Conservation (phyloP, 2,888 invertebrate species). For the Orgyia antiqua region DNA sequence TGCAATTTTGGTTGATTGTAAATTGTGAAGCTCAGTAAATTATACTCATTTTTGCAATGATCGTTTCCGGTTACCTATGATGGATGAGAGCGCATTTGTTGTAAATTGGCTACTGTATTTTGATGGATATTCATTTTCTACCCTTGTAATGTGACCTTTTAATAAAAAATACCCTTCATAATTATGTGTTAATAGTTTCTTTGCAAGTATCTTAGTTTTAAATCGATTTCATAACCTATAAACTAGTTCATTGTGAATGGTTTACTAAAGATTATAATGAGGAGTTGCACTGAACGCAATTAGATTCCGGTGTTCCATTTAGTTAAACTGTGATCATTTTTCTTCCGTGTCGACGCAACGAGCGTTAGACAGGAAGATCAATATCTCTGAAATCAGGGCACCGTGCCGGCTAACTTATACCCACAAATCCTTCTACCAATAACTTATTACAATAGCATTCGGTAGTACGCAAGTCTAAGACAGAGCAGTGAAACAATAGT, state of each 20-base stretch:
- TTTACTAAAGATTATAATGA: no score
- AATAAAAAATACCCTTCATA: no score
- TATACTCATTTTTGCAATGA: constrained; percentile 69
- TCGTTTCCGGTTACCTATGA: constrained; percentile 71
- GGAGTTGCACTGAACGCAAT: no score
- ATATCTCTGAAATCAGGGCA: constrained; percentile 65
- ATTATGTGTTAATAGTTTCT: no score
- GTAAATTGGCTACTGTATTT: constrained; percentile 38
- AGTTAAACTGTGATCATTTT: constrained; percentile 40
- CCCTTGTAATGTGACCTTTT: no score
- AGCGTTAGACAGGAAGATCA: constrained; percentile 54
- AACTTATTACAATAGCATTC: constrained; percentile 60
- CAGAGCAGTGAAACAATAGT: constrained; percentile 50
- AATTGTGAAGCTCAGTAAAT: constrained; percentile 62
- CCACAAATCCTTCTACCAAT: constrained; percentile 56
- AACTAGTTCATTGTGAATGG: no score
- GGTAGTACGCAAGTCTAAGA: constrained; percentile 35
- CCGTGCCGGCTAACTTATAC: constrained; percentile 53
- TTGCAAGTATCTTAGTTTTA: no score
- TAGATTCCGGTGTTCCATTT: constrained; percentile 35
- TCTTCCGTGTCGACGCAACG: constrained; percentile 39
- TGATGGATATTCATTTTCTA: constrained; percentile 33
- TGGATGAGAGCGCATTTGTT: constrained; percentile 50
- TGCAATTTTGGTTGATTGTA: constrained; percentile 61
- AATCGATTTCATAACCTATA: no score